Conservation (phyloP, 2,797 vertebrate genomes). For the Spea hammondii region DNA sequence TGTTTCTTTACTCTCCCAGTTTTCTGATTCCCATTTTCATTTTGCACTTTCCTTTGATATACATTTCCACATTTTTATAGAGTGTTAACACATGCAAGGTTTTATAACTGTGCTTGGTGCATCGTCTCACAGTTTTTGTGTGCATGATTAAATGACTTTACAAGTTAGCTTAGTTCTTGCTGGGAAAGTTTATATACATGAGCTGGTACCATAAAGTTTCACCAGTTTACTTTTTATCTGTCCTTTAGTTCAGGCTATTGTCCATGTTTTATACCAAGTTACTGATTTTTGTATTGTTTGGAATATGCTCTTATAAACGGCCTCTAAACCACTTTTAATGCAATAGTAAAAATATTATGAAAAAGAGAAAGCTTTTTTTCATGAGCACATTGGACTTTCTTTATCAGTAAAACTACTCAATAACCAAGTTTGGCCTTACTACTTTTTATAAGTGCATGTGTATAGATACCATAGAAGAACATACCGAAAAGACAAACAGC, state of each 20-base stretch:
- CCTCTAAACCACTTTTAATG: constrained; percentile 19
- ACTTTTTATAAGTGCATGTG: neutral
- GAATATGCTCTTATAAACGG: constrained; percentile 18
- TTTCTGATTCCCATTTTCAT: constrained; percentile 32
- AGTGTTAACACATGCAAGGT: constrained; percentile 51
- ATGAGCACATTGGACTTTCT: neutral
- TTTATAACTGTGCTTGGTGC: constrained; percentile 43
- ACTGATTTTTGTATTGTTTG: constrained; percentile 31
- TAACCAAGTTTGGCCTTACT: neutral
- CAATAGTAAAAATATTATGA: constrained; percentile 24
- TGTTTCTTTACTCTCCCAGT: constrained; percentile 5
- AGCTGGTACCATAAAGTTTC: constrained; percentile 42
- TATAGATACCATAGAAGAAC: neutral
- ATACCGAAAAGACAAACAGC: neutral
- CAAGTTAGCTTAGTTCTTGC: constrained; percentile 39
- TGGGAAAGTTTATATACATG: constrained; percentile 44
- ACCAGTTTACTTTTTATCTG: constrained; percentile 30
- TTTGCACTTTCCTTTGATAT: constrained; percentile 46
- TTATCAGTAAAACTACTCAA: constrained; percentile 1
- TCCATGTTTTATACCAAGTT: constrained; percentile 28
- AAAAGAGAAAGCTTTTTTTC: neutral
- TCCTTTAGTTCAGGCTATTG: constrained; percentile 21
- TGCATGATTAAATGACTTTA: constrained; percentile 47
- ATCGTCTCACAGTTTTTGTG: constrained; percentile 47
- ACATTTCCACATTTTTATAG: constrained; percentile 42